Conservation (phyloP, 1,140 invertebrate genomes). For the Lepidostoma basale region DNA sequence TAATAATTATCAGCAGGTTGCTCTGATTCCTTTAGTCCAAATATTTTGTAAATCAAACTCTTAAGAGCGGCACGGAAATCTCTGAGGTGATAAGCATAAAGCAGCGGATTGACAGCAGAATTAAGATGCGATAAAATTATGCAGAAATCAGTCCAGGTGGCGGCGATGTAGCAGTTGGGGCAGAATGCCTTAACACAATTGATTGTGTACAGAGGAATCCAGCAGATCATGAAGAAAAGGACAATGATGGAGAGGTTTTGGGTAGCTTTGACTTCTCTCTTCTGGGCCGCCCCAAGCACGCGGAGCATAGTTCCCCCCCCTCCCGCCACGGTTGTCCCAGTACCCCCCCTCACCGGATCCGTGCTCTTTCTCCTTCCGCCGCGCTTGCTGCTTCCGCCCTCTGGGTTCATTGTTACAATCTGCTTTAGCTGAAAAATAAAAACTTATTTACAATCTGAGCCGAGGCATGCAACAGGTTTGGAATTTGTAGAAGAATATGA, state of each 20-base stretch:
- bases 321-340: constrained; percentile 60
- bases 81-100: constrained; percentile 89
- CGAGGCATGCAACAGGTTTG: no score
- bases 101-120: constrained; percentile 84
- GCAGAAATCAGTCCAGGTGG: constrained; percentile 75
- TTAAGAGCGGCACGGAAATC: constrained; percentile 81
- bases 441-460: no score
- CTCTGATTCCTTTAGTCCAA: constrained; percentile 57
- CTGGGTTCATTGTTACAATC: constrained; percentile 63
- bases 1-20: constrained; percentile 51
- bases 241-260: constrained; percentile 91
- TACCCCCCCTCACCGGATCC: constrained; percentile 54
- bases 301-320: constrained; percentile 72
- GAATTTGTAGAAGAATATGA: no score
- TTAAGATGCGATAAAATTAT: constrained; percentile 90
- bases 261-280: constrained; percentile 88
- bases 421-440: constrained; percentile 50
- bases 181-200: constrained; percentile 87
- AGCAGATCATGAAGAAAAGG: constrained; percentile 89
- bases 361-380: constrained; percentile 55
- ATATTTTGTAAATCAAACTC: constrained; percentile 65
- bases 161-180: constrained; percentile 68
- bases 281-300: constrained; percentile 77
- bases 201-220: constrained; percentile 91
- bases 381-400: constrained; percentile 34